Evolutionary conservation across 2,113 vertebrate species (phyloP), one percentile per base, ranked within the genome.

Genomic region (Poecilia latipinna): DNA sequence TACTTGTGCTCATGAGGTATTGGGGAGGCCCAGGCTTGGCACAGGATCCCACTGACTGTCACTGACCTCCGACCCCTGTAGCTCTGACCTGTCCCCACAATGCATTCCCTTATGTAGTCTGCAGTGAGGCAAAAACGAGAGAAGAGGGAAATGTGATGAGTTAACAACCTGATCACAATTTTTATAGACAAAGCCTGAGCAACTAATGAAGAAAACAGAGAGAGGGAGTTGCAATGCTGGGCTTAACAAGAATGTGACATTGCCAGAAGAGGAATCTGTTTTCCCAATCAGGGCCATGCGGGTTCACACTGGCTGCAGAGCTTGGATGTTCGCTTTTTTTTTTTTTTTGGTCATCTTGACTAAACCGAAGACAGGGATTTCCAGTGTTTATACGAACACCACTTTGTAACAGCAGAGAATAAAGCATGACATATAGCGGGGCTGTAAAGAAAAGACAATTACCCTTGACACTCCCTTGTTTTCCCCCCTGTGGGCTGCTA

Each of bases 1-100:
- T 96, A 99, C 98, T 96, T 96, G 94, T 99, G 98, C 83, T 98
- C 97, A 37, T 99, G 98, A 77, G 98, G 98, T 64, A 96, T 95
- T 85, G 96, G 96, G 60, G 97, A 97, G 89, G 94, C 95, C 98
- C 98, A 99, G n/a, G 95, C 94, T 83, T 99, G 98, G 91, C 98
- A 99, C 65, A 88, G 94, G 76, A 97, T 95, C 77, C 97, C 97
- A 60, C 90, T 96, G 86, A 93, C 96, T 10, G 97, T 99, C 86
- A 96, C 92, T 7, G 96, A 97, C 84, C 96, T 93, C 0, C 92
- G 95, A 35, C 98, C 98, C 86, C 96, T 97, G 86, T 99, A 99
- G 85, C 92, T 96, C 79, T 95, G 94, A 75, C 98, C 98, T 82
- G 96, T 97, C 69, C 97, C 97, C 1, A 96, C 94, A 66, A 99